Conservation (phyloP, 2,888 invertebrate genomes). For the Leucophenga montana region DNA sequence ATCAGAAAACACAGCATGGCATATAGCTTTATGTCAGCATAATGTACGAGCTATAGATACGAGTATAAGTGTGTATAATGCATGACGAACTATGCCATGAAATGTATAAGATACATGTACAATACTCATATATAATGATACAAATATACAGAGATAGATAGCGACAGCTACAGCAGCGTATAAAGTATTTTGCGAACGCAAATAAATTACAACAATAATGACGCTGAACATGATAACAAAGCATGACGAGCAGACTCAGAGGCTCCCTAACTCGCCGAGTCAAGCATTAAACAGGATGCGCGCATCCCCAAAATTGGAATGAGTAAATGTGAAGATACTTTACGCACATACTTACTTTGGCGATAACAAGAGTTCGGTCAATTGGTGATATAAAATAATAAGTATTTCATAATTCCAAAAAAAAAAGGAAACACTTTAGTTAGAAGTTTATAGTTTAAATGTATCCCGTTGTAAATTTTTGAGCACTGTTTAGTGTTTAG, state of each 20-base stretch:
- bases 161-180: not conserved
- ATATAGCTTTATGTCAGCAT: not conserved
- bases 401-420: too few relatives aligned
- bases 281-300: not conserved
- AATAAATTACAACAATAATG: slow-evolving; percentile 66
- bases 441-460: too few relatives aligned
- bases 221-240: slow-evolving; percentile 65
- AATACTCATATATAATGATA: too few relatives aligned
- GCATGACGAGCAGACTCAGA: slow-evolving; percentile 34
- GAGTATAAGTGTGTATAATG: not conserved
- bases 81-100: not conserved
- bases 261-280: not conserved
- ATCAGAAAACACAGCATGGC: not conserved
- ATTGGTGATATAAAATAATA: too few relatives aligned
- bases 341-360: not conserved
- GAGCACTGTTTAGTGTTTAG: too few relatives aligned
- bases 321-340: not conserved
- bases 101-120: not conserved
- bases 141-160: not conserved
- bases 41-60: not conserved
- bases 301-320: not conserved
- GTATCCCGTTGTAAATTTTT: too few relatives aligned
- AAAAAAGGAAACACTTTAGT: too few relatives aligned
- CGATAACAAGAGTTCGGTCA: not conserved
- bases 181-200: slow-evolving; percentile 58